phyloP scores from a whole-genome alignment of 2,888 invertebrate genomes.

The Cerceris rybyensis region DNA sequence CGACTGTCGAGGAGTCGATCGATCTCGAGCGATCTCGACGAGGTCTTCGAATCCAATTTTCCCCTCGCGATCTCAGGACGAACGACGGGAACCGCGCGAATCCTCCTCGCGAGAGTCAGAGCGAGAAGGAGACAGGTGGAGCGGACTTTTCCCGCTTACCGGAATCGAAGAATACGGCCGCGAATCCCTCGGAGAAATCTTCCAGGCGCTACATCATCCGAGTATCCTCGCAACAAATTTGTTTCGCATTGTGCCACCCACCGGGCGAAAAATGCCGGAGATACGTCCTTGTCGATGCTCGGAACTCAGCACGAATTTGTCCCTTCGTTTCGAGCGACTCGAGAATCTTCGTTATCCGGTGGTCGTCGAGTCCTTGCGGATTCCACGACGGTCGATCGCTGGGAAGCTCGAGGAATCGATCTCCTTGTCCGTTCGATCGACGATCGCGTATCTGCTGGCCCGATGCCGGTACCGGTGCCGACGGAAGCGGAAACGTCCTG shows the following conservation, averaged over 20 bases:
- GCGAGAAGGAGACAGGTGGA: too few relatives aligned
- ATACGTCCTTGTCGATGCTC: conserved; percentile 66
- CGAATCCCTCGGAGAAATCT: conserved; percentile 81
- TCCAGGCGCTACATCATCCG: conserved; percentile 77
- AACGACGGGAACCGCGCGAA: conserved; percentile 63
- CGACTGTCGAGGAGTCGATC: background rate
- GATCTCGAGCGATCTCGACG: conserved; percentile 37
- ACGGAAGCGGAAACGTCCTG: too few relatives aligned
- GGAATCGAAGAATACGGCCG: conserved; percentile 64
- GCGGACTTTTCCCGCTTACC: conserved; percentile 48
- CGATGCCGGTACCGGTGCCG: too few relatives aligned
- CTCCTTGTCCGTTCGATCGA: too few relatives aligned
- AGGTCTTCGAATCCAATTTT: conserved; percentile 70
- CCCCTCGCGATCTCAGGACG: conserved; percentile 71
- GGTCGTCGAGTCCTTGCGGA: too few relatives aligned
- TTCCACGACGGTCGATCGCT: too few relatives aligned
- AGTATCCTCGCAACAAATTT: conserved; percentile 71
- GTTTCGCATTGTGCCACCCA: conserved; percentile 70
- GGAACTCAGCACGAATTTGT: background rate
- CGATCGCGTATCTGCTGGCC: too few relatives aligned
- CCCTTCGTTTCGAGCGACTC: background rate
- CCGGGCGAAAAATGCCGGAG: conserved; percentile 68
- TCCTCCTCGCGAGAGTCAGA: conserved; percentile 39
- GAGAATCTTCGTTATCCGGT: too few relatives aligned
- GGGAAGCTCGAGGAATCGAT: too few relatives aligned